Evolutionary conservation across 2,113 vertebrate genomes (phyloP), one percentile per base, ranked within the genome.

Genomic region (Trochalopteron elliotii): DNA sequence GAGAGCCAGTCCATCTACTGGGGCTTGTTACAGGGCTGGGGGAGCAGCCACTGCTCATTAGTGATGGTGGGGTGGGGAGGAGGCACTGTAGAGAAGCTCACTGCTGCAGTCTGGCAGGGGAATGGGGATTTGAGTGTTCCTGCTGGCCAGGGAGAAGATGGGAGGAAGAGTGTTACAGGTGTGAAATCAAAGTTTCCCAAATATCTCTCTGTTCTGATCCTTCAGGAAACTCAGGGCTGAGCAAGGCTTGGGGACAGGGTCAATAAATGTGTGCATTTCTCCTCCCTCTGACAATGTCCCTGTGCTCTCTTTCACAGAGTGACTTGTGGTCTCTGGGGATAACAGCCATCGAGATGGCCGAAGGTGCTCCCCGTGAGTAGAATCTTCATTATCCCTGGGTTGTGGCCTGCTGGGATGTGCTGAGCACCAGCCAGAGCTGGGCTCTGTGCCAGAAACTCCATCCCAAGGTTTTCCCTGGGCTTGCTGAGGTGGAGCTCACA

Each of bases 291-390:
- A 45, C 2, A 7, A 0, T 74, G 40, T 86, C 77, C 81, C 39
- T 80, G 28, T 96, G 40, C 97, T 92, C 96, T 56, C 96, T 55
- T 94, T 97, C 97, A 71, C 98, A 99, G 99, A 99, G 99, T n/a
- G 99, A 99, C 97, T 85, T 99, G 98, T 99, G 99, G 99, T 99
- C 99, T 44, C 96, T 99, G 96, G 99, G 99, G 82, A 99, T 99
- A 98, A 99, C 99, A 5, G 99, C 99, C 39, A 99, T 99, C 2
- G 99, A 99, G 97, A 99, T 99, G 99, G 99, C 99, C 7, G 99
- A 99, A 98, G 99, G 99, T 61, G 99, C 99, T 56, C 99, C 99
- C 88, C 99, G 99, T 99, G 98, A 99, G 99, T 99, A 97, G n/a
- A 57, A 13, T 13, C 30, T 69, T 82, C 28, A 4, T 55, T 63